Base-by-base conservation (phyloP, 2,113 vertebrate species). In the Marmota flaviventris region DNA sequence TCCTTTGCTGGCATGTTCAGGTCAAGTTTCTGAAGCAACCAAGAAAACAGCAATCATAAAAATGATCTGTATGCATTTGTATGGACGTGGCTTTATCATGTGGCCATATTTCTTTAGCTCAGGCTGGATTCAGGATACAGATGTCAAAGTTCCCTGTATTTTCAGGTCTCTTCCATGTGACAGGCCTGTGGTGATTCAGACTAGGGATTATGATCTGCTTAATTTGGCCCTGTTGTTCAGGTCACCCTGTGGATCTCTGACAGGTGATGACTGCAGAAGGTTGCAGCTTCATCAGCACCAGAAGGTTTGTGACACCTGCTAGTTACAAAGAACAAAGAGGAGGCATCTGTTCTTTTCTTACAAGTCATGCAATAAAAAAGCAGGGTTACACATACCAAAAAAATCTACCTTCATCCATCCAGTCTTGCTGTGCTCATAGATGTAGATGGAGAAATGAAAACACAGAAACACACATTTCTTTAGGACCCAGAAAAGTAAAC, bases 21-120 rank as follows among this genome's bases (percentile, higher is more conserved):
- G 89, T 95, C 83, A 95, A 94, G 69, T 93, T 56, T 96, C 85
- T 94, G 91, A 97, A 94, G 69, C 72, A 94, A 96, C 32, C 77
- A 75, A 96, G 82, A 89, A 93, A 89, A 97, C 29, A 94, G 32
- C 73, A 78, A 95, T 85, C 67, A 86, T 94, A 95, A 94, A 97
- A 91, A 92, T 89, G 61, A 94, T 82, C 39, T 96, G 82, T 51
- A 91, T 58, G 85, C 56, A 79, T 89, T 69, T 73, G 34, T 89
- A 29, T 93, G 85, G 73, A 95, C 78, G 89, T 96, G 91, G 29
- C 56, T 91, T 97, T 90, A 90, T n/a, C 69, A 27, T 18, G 32
- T 82, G 76, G 73, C 45, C 70, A 48, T 87, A 90, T 77, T 92
- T 93, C 51, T 87, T 92, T 86, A 85, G 85, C 29, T 88, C 25